A percentile compares a stretch with the other conserved stretches of the same genome.
phyloP scores from a whole-genome alignment of 2,113 vertebrate species.

The Pterophyllum scalare region DNA sequence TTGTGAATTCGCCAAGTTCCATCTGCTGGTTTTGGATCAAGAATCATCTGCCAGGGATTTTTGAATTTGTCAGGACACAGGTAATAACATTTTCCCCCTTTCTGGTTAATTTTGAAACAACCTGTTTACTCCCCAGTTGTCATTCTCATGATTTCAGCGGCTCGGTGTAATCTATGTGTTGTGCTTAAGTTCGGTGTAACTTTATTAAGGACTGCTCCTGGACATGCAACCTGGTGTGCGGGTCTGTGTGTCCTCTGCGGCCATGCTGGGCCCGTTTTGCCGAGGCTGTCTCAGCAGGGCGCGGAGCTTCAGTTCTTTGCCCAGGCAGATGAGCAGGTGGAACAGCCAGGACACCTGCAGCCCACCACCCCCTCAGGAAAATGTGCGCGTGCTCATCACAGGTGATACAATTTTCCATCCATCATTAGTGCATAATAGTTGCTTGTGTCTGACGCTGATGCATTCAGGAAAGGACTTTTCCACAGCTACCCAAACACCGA shows the following conservation, averaged over 20 bases:
- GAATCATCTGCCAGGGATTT: conserved; percentile 37
- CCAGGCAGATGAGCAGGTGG: conserved; percentile 71
- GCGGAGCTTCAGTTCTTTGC: conserved; percentile 54
- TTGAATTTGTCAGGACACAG: conserved; percentile 54
- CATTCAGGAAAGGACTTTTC: conserved; percentile 9
- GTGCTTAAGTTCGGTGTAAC: neutral
- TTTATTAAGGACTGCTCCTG: conserved; percentile 34
- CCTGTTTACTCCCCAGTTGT: neutral
- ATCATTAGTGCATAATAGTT: neutral
- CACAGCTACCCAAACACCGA: conserved; percentile 2
- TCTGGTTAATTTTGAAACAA: fast-evolving
- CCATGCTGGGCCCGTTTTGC: conserved; percentile 52
- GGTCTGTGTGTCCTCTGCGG: conserved; percentile 46
- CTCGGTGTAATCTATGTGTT: neutral
- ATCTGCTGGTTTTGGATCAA: conserved; percentile 47
- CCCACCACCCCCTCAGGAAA: conserved; percentile 46
- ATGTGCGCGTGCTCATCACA: conserved; percentile 80
- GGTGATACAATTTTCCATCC: conserved; percentile 51
- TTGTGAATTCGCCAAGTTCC: conserved; percentile 23
- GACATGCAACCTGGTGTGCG: conserved; percentile 61
- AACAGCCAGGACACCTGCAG: conserved; percentile 52
- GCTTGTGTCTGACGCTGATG: neutral
- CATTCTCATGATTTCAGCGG: neutral
- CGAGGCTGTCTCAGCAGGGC: conserved; percentile 46
- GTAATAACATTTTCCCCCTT: conserved; percentile 33